Conservation (phyloP, 2,797 vertebrate species). For the Acanthornis magna region DNA sequence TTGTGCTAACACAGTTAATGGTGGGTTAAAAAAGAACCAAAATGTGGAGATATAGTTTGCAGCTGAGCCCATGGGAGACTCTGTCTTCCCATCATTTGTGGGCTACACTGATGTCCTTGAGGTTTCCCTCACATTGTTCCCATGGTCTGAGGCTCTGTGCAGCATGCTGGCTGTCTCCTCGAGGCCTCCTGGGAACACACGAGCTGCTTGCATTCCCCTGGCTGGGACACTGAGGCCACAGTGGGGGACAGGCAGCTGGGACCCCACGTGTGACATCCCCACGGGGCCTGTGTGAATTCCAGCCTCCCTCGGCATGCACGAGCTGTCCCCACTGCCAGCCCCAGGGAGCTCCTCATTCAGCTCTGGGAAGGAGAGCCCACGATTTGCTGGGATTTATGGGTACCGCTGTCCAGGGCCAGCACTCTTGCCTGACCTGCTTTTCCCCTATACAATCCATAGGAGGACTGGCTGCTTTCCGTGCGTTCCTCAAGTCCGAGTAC, state of each 20-base stretch:
- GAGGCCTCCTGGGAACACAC: constrained; percentile 24
- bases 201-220: background rate
- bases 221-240: constrained; percentile 30
- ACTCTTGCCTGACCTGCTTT: background rate
- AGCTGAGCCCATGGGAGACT: background rate
- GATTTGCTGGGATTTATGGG: background rate
- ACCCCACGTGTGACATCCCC: background rate
- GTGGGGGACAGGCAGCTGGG: background rate
- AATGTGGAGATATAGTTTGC: background rate
- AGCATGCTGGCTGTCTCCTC: constrained; percentile 72
- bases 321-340: background rate
- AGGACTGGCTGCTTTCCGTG: constrained; percentile 82
- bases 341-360: background rate
- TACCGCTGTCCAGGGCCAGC: background rate
- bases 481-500: constrained; percentile 87
- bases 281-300: background rate
- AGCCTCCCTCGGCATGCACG: rapidly evolving
- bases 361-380: background rate
- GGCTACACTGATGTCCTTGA: background rate
- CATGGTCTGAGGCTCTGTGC: constrained; percentile 68
- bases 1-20: background rate
- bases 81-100: background rate
- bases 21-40: background rate
- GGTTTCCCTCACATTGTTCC: constrained; percentile 65
- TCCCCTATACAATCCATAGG: constrained; percentile 61